These are phyloP conservation scores for Tipula lateralis DNA, from an alignment of 2,888 invertebrate species.

Conservation along the genomic window DNA sequence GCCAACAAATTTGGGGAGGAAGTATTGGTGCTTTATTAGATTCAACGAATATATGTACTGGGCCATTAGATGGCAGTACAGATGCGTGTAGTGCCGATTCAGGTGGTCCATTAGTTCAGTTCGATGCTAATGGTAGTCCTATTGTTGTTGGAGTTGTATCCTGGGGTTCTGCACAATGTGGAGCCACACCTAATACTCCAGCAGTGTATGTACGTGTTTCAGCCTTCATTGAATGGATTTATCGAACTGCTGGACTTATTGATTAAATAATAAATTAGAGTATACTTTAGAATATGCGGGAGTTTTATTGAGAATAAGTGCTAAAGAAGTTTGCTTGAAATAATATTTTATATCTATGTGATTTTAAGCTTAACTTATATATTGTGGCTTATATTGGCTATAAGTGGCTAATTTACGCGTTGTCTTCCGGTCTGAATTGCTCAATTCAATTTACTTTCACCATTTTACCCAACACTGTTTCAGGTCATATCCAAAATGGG, in stretches of 20 bases:
- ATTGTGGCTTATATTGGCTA: too few species aligned
- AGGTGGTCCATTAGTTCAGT: constrained; percentile 45
- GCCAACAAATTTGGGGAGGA: neutral
- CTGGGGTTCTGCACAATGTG: constrained; percentile 51
- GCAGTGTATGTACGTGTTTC: constrained; percentile 48
- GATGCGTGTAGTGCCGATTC: constrained; percentile 51
- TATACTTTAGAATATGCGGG: too few species aligned
- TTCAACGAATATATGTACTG: constrained; percentile 48
- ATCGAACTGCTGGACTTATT: neutral
- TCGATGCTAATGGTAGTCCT: constrained; percentile 29
- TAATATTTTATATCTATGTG: too few species aligned
- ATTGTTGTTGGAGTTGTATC: constrained; percentile 50
- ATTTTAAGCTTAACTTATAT: too few species aligned
- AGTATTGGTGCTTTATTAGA: constrained; percentile 38
- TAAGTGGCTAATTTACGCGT: too few species aligned
- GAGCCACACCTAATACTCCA: constrained; percentile 41
- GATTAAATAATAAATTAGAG: neutral
- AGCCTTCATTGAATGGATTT: constrained; percentile 36
- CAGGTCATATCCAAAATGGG: too few species aligned
- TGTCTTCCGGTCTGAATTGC: too few species aligned
- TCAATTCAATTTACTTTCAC: too few species aligned
- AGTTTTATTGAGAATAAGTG: too few species aligned
- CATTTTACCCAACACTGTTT: too few species aligned
- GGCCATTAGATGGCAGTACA: constrained; percentile 46
- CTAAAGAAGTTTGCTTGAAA: too few species aligned